A percentile compares a stretch with the other conserved stretches of the same genome.
These are phyloP conservation scores for Setophaga petechia DNA, from an alignment of 2,113 vertebrate genomes.

Conservation along the genomic window DNA sequence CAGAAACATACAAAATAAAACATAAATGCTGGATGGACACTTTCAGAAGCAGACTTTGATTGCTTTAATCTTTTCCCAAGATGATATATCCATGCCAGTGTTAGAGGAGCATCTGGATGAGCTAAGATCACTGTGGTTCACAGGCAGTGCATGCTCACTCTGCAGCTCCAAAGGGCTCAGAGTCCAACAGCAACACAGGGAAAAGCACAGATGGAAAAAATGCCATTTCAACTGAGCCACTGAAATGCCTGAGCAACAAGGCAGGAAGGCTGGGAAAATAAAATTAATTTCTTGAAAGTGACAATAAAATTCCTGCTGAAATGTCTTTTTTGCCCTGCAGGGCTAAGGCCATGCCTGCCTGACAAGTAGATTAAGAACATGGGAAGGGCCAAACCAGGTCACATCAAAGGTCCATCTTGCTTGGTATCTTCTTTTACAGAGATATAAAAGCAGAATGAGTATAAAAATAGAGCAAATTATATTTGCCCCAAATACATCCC, in stretches of 20 bases:
- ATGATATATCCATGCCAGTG: background rate
- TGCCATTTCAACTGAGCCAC: background rate
- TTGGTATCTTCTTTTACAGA: background rate
- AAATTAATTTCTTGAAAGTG: background rate
- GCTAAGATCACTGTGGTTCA: background rate
- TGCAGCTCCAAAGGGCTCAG: background rate
- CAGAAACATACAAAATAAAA: background rate
- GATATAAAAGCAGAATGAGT: background rate
- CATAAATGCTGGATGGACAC: background rate
- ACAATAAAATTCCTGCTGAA: background rate
- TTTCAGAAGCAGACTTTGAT: background rate
- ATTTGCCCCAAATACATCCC: background rate
- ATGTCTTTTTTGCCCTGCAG: background rate
- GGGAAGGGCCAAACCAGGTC: background rate
- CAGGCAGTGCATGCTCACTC: background rate
- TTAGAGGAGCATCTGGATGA: background rate
- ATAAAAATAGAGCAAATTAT: background rate
- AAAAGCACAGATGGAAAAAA: background rate
- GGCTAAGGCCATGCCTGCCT: background rate
- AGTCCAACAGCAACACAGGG: background rate
- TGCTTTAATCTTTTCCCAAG: background rate
- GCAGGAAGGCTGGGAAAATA: background rate
- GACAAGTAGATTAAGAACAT: background rate
- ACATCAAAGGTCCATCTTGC: background rate
- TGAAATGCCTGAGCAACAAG: background rate